Evolutionary conservation across 2,797 vertebrate species (phyloP).

Genomic region (Takifugu rubripes): DNA sequence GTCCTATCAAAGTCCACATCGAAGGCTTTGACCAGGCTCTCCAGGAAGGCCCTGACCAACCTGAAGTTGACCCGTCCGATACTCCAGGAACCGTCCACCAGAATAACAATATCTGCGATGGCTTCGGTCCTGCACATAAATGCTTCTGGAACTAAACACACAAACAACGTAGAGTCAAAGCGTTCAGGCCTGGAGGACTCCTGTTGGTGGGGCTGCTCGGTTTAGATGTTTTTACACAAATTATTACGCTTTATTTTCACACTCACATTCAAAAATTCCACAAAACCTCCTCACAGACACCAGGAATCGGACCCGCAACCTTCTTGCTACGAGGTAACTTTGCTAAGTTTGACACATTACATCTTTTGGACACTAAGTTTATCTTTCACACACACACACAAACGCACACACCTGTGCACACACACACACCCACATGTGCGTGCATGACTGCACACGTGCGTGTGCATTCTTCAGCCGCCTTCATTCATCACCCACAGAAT

Average conservation of each 20-base stretch:
- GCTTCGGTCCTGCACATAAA: constrained; percentile 86
- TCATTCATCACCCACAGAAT: background rate
- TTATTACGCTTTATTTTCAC: too few species aligned
- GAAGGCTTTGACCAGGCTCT: constrained; percentile 90
- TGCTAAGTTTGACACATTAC: too few species aligned
- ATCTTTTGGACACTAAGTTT: too few species aligned
- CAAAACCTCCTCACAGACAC: too few species aligned
- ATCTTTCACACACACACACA: too few species aligned
- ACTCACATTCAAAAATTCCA: too few species aligned
- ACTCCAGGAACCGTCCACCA: constrained; percentile 98
- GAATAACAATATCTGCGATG: constrained; percentile 90
- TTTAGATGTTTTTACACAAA: too few species aligned
- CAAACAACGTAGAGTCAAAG: background rate
- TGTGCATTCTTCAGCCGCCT: background rate
- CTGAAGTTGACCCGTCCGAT: constrained; percentile 96
- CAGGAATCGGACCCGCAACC: too few species aligned
- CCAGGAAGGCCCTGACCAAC: constrained; percentile 90
- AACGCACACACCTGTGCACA: too few species aligned
- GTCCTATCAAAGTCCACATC: constrained; percentile 85
- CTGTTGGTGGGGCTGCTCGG: too few species aligned
- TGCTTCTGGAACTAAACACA: constrained; percentile 37
- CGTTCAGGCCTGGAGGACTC: too few species aligned
- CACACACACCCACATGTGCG: background rate
- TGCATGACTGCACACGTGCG: background rate
- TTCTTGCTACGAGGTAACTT: too few species aligned